These are phyloP conservation scores for Acrobasis repandana DNA, from an alignment of 2,888 invertebrate genomes.

Conservation along the genomic window DNA sequence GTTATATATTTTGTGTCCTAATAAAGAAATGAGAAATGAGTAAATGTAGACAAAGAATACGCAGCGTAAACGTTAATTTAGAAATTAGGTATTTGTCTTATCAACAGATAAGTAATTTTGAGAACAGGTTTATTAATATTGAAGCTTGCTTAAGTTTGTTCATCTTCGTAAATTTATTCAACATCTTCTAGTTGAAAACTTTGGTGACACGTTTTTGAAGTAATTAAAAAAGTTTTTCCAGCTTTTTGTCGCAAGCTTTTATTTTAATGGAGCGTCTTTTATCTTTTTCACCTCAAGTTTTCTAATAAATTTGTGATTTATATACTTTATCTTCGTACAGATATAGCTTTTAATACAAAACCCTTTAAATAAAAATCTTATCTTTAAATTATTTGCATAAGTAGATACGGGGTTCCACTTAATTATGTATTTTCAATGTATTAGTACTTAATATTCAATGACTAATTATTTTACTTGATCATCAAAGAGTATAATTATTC, in stretches of 20 bases:
- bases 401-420: too few relatives aligned
- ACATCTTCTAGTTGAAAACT: constrained; percentile 13
- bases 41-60: too few relatives aligned
- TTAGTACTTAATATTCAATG: too few relatives aligned
- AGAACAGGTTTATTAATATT: too few relatives aligned
- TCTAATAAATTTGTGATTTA: neutral
- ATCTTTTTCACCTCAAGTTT: neutral
- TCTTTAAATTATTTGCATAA: too few relatives aligned
- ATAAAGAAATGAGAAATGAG: too few relatives aligned
- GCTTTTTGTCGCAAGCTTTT: constrained; percentile 7
- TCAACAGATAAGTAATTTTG: neutral
- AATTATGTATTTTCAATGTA: too few relatives aligned
- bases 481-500: too few relatives aligned
- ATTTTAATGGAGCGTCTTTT: constrained; percentile 12
- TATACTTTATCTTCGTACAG: neutral
- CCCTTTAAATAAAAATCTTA: neutral
- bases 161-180: constrained; percentile 9
- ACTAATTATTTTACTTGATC: too few relatives aligned
- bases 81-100: too few relatives aligned
- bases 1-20: too few relatives aligned
- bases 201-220: constrained; percentile 7
- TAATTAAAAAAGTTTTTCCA: constrained; percentile 23
- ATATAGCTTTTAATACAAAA: neutral
- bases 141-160: neutral
- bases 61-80: too few relatives aligned